Conservation (phyloP, 2,797 vertebrate genomes). For the Gymnodraco acuticeps region DNA sequence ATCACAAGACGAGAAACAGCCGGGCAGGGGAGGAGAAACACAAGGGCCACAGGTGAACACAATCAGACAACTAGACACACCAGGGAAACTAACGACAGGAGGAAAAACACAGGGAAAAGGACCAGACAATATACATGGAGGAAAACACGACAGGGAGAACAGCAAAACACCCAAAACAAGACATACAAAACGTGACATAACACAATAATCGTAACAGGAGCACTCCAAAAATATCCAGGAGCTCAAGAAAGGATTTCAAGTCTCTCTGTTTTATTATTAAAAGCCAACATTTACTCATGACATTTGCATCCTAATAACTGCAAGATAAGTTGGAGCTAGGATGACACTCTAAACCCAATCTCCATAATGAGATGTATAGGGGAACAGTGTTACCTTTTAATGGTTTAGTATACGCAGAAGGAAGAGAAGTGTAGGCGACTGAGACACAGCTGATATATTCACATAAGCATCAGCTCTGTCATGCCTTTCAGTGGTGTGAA, state of each 20-base stretch:
- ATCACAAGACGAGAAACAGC: no score
- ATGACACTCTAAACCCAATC: conserved; percentile 73
- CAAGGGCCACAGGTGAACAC: no score
- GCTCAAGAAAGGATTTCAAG: conserved; percentile 69
- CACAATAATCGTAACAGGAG: no score
- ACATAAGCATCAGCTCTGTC: conserved; percentile 70
- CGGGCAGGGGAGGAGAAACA: no score
- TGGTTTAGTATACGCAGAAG: conserved; percentile 59
- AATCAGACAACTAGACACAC: no score
- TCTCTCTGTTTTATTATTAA: conserved; percentile 78
- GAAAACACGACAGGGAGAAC: no score
- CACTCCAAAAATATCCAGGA: conserved; percentile 76
- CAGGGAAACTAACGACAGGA: no score
- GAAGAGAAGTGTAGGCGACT: conserved; percentile 63
- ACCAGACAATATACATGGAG: no score
- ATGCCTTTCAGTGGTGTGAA: conserved; percentile 58
- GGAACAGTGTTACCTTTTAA: conserved; percentile 64
- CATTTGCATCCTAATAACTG: conserved; percentile 79
- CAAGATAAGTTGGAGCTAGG: conserved; percentile 69
- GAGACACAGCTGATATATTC: conserved; percentile 64
- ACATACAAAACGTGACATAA: no score
- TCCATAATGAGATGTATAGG: conserved; percentile 76
- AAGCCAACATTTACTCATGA: conserved; percentile 79
- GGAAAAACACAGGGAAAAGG: no score
- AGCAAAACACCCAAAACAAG: no score